Percentiles rank a stretch among this genome's conserved stretches.
Conservation (phyloP, 1,140 invertebrate species). For the Tyrophagus putrescentiae region DNA sequence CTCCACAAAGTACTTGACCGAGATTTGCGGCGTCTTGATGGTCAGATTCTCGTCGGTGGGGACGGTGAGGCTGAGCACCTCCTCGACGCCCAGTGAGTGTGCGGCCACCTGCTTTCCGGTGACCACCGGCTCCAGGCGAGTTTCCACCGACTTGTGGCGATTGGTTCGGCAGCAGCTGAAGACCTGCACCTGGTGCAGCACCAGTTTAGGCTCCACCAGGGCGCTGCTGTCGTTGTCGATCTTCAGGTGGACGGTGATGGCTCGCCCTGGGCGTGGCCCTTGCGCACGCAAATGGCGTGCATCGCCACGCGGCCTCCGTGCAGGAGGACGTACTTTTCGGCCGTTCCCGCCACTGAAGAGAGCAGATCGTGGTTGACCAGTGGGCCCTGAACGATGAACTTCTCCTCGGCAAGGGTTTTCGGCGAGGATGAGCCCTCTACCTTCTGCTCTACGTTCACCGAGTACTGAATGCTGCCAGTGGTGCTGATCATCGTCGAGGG, state of each 20-base stretch:
- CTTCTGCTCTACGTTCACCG: neutral
- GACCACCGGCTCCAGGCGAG: neutral
- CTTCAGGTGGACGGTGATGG: neutral
- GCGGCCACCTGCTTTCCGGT: neutral
- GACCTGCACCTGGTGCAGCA: neutral
- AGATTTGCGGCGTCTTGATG: neutral
- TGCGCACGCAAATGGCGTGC: neutral
- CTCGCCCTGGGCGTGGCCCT: neutral
- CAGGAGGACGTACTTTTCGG: neutral
- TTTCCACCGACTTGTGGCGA: neutral
- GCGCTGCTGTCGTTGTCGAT: neutral
- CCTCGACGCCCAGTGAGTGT: neutral
- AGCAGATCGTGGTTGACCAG: neutral
- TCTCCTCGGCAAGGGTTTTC: neutral
- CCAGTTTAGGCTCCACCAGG: neutral
- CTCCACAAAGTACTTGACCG: neutral
- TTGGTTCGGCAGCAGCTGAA: neutral
- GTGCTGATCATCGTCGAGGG: no score
- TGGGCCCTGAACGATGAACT: neutral
- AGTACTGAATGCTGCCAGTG: neutral
- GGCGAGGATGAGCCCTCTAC: neutral
- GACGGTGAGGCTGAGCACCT: neutral
- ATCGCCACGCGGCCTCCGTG: neutral
- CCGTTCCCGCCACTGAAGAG: neutral
- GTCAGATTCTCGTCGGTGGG: neutral